Percentiles rank a stretch among this genome's conserved stretches.
Conservation (phyloP, 2,888 invertebrate species). For the Autographa pulchrina region DNA sequence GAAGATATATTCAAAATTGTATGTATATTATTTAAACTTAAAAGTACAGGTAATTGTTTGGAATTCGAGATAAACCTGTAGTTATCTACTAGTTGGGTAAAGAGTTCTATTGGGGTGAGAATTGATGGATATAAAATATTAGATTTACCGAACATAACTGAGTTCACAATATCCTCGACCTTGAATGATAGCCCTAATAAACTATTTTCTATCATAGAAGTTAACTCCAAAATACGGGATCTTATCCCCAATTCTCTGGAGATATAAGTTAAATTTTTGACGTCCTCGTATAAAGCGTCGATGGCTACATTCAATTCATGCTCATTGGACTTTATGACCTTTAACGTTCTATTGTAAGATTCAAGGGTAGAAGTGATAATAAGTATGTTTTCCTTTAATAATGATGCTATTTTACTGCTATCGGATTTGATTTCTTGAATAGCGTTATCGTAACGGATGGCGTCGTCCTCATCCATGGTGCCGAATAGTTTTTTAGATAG, state of each 20-base stretch:
- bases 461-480: constrained; percentile 55
- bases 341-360: too few species aligned
- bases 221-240: constrained; percentile 25
- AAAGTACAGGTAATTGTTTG: constrained; percentile 30
- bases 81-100: constrained; percentile 46
- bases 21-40: constrained; percentile 39
- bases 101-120: constrained; percentile 49
- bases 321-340: constrained; percentile 30
- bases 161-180: constrained; percentile 40
- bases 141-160: constrained; percentile 44
- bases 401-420: constrained; percentile 36
- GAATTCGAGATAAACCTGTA: constrained; percentile 34
- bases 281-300: constrained; percentile 18
- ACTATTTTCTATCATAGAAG: constrained; percentile 30
- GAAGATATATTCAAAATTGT: constrained; percentile 35
- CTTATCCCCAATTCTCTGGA: constrained; percentile 16
- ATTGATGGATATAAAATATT: constrained; percentile 53
- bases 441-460: constrained; percentile 44
- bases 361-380: constrained; percentile 38
- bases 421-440: constrained; percentile 38
- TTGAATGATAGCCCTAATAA: constrained; percentile 41
- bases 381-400: constrained; percentile 53
- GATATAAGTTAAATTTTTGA: not conserved
- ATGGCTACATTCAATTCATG: constrained; percentile 28
- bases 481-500: constrained; percentile 53